Conservation (phyloP, 92 coral and sea anemone genomes). For the Umimayanthus kanabou region DNA sequence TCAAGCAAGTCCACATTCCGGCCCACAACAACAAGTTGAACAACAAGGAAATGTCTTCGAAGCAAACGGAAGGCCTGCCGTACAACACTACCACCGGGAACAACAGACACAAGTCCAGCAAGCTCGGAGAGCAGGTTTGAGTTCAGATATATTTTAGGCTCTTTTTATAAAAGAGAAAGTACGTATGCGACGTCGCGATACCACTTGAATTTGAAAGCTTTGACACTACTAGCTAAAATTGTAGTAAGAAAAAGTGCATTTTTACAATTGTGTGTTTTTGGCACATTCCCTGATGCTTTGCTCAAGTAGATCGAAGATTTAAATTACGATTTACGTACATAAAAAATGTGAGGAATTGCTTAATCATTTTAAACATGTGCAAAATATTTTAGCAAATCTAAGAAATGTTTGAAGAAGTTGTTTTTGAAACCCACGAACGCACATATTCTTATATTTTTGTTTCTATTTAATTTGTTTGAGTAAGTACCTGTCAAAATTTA, state of each 20-base stretch:
- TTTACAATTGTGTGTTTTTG: too few species aligned
- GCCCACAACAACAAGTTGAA: background rate
- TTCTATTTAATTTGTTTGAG: background rate
- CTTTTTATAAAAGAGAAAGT: background rate
- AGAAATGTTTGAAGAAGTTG: too few species aligned
- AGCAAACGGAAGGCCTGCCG: background rate
- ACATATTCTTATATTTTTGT: too few species aligned
- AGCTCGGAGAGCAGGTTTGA: conserved; percentile 38
- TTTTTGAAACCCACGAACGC: too few species aligned
- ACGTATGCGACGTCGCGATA: background rate
- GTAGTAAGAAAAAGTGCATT: background rate
- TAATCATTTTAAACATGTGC: too few species aligned
- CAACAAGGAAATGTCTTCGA: conserved; percentile 1
- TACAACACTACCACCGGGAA: too few species aligned
- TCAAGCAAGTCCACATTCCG: background rate
- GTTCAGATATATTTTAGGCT: background rate
- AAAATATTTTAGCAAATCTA: too few species aligned
- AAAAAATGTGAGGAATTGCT: too few species aligned
- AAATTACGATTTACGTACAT: too few species aligned
- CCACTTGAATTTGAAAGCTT: too few species aligned
- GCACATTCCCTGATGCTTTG: too few species aligned
- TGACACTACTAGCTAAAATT: background rate
- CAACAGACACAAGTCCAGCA: conserved; percentile 9
- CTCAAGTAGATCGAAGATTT: too few species aligned
- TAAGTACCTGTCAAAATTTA: background rate